Base-by-base conservation (phyloP, 2,113 vertebrate genomes). In the Epinephelus lanceolatus region DNA sequence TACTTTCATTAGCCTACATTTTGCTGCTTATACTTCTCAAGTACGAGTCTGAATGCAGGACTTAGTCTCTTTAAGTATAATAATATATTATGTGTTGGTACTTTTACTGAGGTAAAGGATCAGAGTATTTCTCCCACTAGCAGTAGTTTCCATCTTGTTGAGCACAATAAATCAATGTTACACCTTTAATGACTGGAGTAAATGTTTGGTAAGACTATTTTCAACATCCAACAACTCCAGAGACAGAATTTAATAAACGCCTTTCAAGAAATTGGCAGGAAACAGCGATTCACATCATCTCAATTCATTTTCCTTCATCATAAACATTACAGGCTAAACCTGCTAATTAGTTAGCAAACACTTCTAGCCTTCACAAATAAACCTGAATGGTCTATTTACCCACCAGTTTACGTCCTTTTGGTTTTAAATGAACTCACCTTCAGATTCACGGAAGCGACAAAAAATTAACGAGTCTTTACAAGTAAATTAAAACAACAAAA, bases 401-500 rank as follows among this genome's bases (percentile, higher is more conserved):
- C 0, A n/a, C 19, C 13, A 4, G 14, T 55, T 63, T 25, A 25
- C 18, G 23, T 37, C 33, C 18, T 67, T 17, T n/a, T 0, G 2
- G 2, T 12, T 2, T 57, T 21, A 17, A 53, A 42, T 42, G 37
- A n/a, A 77, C 77, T 84, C 5, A 81, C 61, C 40, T 73, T 75
- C 33, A 23, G 19, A 11, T 30, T 6, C 6, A 0, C 0, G 6
- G 5, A 2, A 5, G 19, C 1, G 4, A n/a, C 5, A 30, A 57
- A 6, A 27, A 12, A 27, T 1, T 0, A 9, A 6, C 1, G 4
- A 11, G 11, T 72, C 4, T 42, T 23, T 2, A 70, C 3, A 10
- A n/a, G 0, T 19, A 12, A 40, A 23, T 9, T 5, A 1, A 42
- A 45, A 3, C 1, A 6, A 4, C n/a, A 1, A n/a, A 30, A 12